These are phyloP conservation scores for Acholoe squamosa DNA, from an alignment of 2,888 invertebrate species.

Conservation along the genomic window DNA sequence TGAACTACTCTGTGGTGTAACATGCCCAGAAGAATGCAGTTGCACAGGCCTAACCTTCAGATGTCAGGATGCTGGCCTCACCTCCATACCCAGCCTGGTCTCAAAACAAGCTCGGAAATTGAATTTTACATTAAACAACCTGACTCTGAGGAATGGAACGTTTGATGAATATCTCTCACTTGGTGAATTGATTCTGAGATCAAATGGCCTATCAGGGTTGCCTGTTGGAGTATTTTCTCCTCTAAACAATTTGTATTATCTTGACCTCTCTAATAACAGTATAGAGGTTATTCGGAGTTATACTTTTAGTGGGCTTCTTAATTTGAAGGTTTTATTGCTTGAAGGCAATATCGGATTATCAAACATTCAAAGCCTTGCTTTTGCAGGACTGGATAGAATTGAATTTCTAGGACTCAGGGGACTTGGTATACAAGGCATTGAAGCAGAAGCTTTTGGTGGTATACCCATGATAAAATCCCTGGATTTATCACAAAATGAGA, in stretches of 20 bases:
- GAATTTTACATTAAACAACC: not conserved
- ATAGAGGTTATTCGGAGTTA: not conserved
- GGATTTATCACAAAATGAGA: constrained; percentile 20
- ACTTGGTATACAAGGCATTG: not conserved
- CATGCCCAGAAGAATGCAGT: constrained; percentile 6
- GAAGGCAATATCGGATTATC: not conserved
- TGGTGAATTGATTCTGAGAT: constrained; percentile 26
- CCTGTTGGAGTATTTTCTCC: not conserved
- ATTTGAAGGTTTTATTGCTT: constrained; percentile 2
- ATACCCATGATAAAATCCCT: constrained; percentile 16
- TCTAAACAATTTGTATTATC: constrained; percentile 1
- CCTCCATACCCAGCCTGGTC: not conserved
- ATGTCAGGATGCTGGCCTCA: constrained; percentile 23
- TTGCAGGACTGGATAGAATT: not conserved
- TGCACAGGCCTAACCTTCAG: constrained; percentile 8
- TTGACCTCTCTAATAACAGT: not conserved
- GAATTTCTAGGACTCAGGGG: not conserved
- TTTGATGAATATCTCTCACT: not conserved
- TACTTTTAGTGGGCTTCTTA: not conserved
- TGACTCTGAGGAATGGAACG: not conserved
- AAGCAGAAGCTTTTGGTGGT: constrained; percentile 12
- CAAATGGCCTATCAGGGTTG: not conserved
- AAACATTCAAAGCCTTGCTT: not conserved
- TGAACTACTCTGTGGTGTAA: constrained; percentile 56
- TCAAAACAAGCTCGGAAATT: constrained; percentile 12